Evolutionary conservation across 2,113 vertebrate genomes (phyloP).

Genomic region (chimpanzee (Pan troglodytes)): DNA sequence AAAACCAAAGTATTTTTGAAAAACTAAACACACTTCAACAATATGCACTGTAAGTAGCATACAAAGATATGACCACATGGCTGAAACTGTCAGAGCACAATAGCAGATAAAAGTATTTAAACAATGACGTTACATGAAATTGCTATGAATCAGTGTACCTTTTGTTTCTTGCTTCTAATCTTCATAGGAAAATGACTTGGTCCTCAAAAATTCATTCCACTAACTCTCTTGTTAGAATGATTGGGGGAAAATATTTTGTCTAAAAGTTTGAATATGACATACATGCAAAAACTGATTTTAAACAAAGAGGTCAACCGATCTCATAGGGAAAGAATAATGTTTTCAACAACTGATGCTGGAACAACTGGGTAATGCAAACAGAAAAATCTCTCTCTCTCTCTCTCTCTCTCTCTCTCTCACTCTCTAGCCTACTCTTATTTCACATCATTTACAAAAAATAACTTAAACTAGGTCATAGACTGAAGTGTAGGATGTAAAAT

Average conservation of each 20-base stretch:
- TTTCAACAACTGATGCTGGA: background rate
- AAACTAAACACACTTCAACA: background rate
- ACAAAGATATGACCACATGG: background rate
- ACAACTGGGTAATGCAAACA: background rate
- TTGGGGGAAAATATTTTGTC: background rate
- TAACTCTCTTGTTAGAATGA: background rate
- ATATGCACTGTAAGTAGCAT: background rate
- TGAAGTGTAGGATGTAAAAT: background rate
- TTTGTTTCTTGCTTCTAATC: background rate
- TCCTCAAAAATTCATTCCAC: background rate
- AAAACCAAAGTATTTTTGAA: background rate
- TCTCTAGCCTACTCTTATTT: background rate
- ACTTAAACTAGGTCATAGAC: background rate
- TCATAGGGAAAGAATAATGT: background rate
- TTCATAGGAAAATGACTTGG: background rate
- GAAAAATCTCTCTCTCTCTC: background rate
- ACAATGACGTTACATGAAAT: background rate
- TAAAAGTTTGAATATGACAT: background rate
- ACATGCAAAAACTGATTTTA: background rate
- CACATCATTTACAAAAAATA: background rate
- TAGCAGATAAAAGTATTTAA: background rate
- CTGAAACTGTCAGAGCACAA: background rate
- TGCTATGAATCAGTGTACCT: background rate
- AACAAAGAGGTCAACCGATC: background rate
- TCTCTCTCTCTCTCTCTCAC: no score